These are phyloP conservation scores for Lamprotornis superbus DNA, from an alignment of 2,113 vertebrate genomes.

Conservation along the genomic window DNA sequence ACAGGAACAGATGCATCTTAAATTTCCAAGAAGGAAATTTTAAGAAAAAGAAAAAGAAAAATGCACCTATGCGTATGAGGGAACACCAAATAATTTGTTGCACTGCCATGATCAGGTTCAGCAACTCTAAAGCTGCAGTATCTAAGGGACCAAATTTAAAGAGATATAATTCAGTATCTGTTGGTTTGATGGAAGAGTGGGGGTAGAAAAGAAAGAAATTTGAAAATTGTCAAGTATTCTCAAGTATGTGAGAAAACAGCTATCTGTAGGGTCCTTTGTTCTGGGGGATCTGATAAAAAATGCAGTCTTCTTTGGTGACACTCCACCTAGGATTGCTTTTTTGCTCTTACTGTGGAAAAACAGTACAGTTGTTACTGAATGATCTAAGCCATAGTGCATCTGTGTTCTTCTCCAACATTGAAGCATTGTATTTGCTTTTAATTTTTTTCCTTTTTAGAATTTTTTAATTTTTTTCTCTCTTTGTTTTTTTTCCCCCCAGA, in stretches of 20 bases:
- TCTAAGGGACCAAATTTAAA: not conserved
- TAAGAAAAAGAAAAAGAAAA: not conserved
- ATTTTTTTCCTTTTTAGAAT: not conserved
- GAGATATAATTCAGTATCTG: not conserved
- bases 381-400: not conserved
- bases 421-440: not conserved
- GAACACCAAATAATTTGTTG: not conserved
- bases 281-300: conserved; percentile 30
- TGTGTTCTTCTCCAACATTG: not conserved
- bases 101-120: not conserved
- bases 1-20: not conserved
- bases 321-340: not conserved
- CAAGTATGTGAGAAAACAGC: conserved; percentile 43
- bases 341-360: not conserved
- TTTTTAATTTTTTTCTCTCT: no score
- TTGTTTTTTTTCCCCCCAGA: accelerated
- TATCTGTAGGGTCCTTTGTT: conserved; percentile 30
- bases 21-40: not conserved
- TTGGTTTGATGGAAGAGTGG: not conserved
- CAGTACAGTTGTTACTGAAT: not conserved
- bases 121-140: not conserved
- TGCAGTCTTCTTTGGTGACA: not conserved
- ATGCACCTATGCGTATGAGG: not conserved
- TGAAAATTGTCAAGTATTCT: not conserved
- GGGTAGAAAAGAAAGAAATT: conserved; percentile 5